phyloP scores from a whole-genome alignment of 2,797 vertebrate genomes.

The Enteromius treurensis region DNA sequence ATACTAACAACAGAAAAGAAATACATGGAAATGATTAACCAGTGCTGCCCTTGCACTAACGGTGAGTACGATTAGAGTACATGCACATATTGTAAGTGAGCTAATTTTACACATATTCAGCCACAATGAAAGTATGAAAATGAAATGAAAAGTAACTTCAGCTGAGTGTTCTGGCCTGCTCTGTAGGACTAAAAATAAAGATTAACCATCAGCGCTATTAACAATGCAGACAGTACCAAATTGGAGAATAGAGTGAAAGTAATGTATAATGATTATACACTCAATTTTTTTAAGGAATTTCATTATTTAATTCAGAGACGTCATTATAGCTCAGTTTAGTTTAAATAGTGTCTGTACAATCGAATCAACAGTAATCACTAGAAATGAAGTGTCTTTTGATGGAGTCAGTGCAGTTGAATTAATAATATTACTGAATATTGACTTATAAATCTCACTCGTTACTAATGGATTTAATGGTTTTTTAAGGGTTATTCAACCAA shows the following conservation, averaged over 20 bases:
- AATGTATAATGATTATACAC: too few relatives aligned
- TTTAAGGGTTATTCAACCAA: too few relatives aligned
- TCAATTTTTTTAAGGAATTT: too few relatives aligned
- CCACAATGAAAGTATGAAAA: too few relatives aligned
- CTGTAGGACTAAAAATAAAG: not conserved
- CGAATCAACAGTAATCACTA: too few relatives aligned
- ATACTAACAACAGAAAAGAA: constrained; percentile 84
- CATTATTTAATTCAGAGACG: too few relatives aligned
- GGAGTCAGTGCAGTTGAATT: not conserved
- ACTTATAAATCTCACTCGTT: not conserved
- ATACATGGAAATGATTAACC: constrained; percentile 86
- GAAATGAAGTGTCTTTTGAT: not conserved
- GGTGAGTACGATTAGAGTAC: constrained; percentile 78
- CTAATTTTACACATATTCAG: not conserved
- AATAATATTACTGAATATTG: not conserved
- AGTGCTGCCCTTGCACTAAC: constrained; percentile 81
- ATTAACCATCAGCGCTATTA: not conserved
- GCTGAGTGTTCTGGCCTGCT: not conserved
- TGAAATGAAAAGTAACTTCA: not conserved
- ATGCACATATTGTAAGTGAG: not conserved
- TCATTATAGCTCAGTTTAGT: too few relatives aligned
- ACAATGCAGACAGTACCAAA: too few relatives aligned
- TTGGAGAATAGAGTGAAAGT: too few relatives aligned
- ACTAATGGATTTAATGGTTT: not conserved
- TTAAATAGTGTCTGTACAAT: too few relatives aligned